Conservation (phyloP, 2,888 invertebrate genomes). For the Steromphala cineraria region DNA sequence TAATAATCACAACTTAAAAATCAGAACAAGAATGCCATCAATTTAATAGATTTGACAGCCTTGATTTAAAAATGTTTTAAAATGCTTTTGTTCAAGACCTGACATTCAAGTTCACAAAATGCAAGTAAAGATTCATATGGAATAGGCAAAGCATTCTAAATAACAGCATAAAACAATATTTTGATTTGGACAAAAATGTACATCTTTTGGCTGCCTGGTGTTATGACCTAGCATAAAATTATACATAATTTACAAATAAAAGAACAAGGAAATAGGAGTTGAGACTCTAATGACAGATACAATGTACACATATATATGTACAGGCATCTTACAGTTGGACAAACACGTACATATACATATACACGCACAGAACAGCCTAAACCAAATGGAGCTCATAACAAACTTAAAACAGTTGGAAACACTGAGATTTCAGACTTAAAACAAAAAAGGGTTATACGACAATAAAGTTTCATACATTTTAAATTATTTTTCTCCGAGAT, state of each 20-base stretch:
- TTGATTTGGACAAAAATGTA: constrained; percentile 8
- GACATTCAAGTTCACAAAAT: too few relatives aligned
- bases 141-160: constrained; percentile 13
- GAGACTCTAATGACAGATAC: neutral
- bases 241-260: constrained; percentile 16
- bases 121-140: neutral
- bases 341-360: neutral
- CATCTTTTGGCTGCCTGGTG: constrained; percentile 10
- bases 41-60: too few relatives aligned
- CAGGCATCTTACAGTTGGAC: neutral
- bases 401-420: neutral
- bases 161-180: constrained; percentile 10
- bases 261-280: neutral
- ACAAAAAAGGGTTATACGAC: neutral
- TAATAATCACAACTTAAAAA: too few relatives aligned
- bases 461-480: too few relatives aligned
- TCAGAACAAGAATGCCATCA: too few relatives aligned
- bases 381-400: neutral
- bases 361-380: neutral
- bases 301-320: neutral
- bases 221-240: constrained; percentile 5
- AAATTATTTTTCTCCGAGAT: too few relatives aligned
- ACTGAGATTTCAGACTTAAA: neutral
- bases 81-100: too few relatives aligned
- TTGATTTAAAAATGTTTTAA: too few relatives aligned